Evolutionary conservation across 2,113 vertebrate genomes (phyloP).

Genomic region (Ciconia boyciana): DNA sequence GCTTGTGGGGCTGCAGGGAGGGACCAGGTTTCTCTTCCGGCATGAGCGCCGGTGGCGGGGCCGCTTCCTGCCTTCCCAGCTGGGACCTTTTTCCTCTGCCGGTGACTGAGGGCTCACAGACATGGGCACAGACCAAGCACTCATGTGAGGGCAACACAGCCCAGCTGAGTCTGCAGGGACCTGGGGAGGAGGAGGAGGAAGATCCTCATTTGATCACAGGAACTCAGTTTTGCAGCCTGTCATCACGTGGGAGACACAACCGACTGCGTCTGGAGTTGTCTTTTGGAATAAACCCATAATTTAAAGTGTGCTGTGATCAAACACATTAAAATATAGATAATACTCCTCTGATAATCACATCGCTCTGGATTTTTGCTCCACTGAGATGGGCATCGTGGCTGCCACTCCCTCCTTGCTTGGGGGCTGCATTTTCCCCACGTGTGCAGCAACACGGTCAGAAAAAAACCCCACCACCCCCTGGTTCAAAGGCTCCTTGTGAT

Average conservation of each 20-base stretch:
- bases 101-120: background rate
- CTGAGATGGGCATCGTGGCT: fast-evolving
- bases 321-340: background rate
- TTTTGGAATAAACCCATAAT: background rate
- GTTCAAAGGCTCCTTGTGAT: conserved; percentile 50
- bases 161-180: background rate
- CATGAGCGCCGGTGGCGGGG: fast-evolving
- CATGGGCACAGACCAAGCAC: background rate
- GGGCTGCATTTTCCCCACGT: background rate
- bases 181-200: background rate
- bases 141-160: background rate
- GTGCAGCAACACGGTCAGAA: fast-evolving
- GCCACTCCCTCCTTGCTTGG: background rate
- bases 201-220: background rate
- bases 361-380: background rate
- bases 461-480: background rate
- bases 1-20: background rate
- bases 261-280: background rate
- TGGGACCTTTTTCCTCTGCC: background rate
- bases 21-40: background rate
- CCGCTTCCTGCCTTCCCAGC: background rate
- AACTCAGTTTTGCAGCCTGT: background rate
- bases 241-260: fast-evolving
- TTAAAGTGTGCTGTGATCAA: background rate
- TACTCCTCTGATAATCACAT: background rate